These are phyloP conservation scores for Phoxinus phoxinus DNA, from an alignment of 2,113 vertebrate species.

Conservation along the genomic window DNA sequence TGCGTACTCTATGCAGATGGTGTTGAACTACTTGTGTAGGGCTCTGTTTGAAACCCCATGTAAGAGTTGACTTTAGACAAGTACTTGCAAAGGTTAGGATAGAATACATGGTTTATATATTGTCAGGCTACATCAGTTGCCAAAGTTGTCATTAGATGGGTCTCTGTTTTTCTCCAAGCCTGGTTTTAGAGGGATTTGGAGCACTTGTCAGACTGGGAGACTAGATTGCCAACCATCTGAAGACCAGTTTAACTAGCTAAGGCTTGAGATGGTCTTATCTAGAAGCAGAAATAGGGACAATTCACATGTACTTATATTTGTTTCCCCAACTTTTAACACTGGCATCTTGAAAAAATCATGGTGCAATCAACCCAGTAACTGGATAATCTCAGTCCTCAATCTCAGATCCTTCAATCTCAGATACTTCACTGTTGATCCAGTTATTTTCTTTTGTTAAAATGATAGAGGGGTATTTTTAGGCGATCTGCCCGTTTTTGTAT, in stretches of 20 bases:
- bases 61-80: too few species aligned
- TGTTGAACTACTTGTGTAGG: neutral
- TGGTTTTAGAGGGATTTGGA: neutral
- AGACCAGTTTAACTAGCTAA: neutral
- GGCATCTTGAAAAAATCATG: neutral
- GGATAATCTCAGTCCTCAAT: neutral
- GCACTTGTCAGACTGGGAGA: neutral
- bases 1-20: neutral
- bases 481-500: neutral
- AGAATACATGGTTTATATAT: neutral
- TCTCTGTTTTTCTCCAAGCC: neutral
- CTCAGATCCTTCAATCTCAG: too few species aligned
- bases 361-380: neutral
- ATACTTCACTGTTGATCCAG: too few species aligned
- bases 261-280: neutral
- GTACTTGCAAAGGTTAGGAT: neutral
- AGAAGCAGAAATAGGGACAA: too few species aligned
- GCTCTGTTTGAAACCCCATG: neutral
- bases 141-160: neutral
- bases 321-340: neutral
- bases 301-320: too few species aligned
- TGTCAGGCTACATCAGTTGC: neutral
- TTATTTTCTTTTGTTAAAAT: neutral
- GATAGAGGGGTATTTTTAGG: neutral
- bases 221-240: neutral